Evolutionary conservation across 2,797 vertebrate genomes (phyloP), one percentile per base, ranked within the genome.

Genomic region (Coregonus ussuriensis): DNA sequence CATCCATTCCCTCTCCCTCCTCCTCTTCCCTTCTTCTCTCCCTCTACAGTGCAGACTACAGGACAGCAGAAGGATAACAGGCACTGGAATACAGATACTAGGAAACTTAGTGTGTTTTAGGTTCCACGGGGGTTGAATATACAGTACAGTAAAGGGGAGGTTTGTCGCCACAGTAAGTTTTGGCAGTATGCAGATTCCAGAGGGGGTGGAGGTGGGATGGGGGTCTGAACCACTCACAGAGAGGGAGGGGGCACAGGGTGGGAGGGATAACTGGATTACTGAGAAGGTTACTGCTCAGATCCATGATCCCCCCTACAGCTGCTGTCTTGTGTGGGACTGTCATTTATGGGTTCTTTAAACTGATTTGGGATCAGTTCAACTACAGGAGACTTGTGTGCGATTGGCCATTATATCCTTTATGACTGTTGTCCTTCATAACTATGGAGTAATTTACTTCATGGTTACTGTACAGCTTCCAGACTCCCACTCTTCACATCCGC

Each of bases 81-180:
- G 86, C 79, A 88, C 92, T 94, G 92, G 94, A 95, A 94, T 94
- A 86, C 93, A 92, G 93, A 94, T 93, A 94, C 95, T 85, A 83
- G 86, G 84, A 93, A 92, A 93, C 90, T 92, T 92, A 91, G 89
- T 90, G 88, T 89, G 93, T 94, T 91, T 85, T 78, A 79, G 1
- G 63, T 77, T 84, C 80, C 84, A 83, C 77, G 76, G 73, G 56
- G 56, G 21, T 62, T 21, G n/a, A 62, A 62, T 21, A 62, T 75
- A 77, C 62, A 35, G 52, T 29, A 75, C 66, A 67, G 29, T 77
- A 77, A 72, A 72, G 77, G 74, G 35, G 79, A 79, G 77, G 59
- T 51, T 74, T 72, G 53, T 68, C 75, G 87, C 79, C 80, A 84
- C 89, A 77, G 84, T 88, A 91, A 91, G 87, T 93, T 94, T 92